Evolutionary conservation across 2,113 vertebrate species (phyloP), one percentile per base, ranked within the genome.

Genomic region (Acanthochromis polyacanthus): DNA sequence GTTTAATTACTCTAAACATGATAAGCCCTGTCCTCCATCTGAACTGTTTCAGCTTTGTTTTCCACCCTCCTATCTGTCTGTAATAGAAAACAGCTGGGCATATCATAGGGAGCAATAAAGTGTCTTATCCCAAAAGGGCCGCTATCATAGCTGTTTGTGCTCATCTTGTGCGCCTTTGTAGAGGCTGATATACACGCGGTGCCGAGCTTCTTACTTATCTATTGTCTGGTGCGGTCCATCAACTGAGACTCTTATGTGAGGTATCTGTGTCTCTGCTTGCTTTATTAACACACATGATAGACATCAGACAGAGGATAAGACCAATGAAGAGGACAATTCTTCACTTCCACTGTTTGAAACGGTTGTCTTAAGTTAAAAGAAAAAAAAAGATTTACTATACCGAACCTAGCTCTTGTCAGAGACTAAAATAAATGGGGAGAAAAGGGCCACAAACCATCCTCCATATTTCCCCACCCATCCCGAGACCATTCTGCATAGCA

Each of bases 1-100:
- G 77, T 87, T 81, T 71, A 81, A 83, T 87, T 85, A 77, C 71
- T 51, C 69, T 32, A 63, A 87, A 83, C 67, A 75, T 78, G 75
- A 84, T 81, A 75, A 84, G 67, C 17, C 1, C 0, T 25, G 56
- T 85, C 57, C 57, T 66, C 67, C 57, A 66, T 72, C 77, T 55
- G 64, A 78, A 64, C 76, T 62, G 14, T 56, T 69, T 56, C 23
- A 23, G 22, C 43, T 67, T 75, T 63, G 56, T 65, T 60, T 78
- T 57, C 22, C 23, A 22, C 65, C 48, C 38, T 46, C 56, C 23
- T 81, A 25, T 85, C 38, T 64, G 22, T 61, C 55, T 28, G 14
- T 57, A 66, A 69, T 25, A 55, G 76, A 79, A 71, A 80, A 81
- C 80, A 81, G 63, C 71, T 63, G 52, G 57, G 48, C 38, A 67